A percentile compares a stretch with the other conserved stretches of the same genome.
Conservation (phyloP, 2,888 invertebrate genomes). For the Argyresthia goedartella region DNA sequence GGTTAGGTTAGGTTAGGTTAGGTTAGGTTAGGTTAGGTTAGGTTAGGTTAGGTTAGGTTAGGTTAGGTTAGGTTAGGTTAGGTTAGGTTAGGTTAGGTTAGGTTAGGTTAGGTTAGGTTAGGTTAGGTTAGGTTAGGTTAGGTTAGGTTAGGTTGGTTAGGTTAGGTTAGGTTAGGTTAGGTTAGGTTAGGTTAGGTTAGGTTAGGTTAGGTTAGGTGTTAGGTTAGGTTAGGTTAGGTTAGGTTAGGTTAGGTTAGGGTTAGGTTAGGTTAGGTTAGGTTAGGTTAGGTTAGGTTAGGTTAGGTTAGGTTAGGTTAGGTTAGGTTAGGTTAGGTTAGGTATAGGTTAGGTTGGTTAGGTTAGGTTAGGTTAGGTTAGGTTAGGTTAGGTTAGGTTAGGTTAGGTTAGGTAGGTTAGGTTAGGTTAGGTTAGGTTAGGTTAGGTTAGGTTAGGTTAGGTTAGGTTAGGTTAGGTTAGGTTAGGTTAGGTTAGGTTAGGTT, state of each 20-base stretch:
- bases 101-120: no score
- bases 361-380: slow-evolving; percentile 7
- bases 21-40: slow-evolving; percentile 1
- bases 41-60: slow-evolving; percentile 1
- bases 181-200: slow-evolving; percentile 2
- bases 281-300: not conserved
- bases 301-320: slow-evolving; percentile 7
- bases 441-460: slow-evolving; percentile 6
- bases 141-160: no score
- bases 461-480: slow-evolving; percentile 5
- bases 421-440: slow-evolving; percentile 8
- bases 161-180: slow-evolving; percentile 2
- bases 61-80: not conserved
- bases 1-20: no score
- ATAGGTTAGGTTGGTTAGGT: not conserved
- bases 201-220: slow-evolving; percentile 1
- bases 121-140: no score
- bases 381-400: slow-evolving; percentile 7
- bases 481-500: slow-evolving; percentile 5
- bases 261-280: not conserved
- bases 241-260: not conserved
- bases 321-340: slow-evolving; percentile 11
- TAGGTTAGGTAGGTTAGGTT: slow-evolving; percentile 7
- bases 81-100: not conserved
- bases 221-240: not conserved